These are phyloP conservation scores for Oncorhynchus nerka DNA, from an alignment of 2,113 vertebrate genomes.

Conservation along the genomic window DNA sequence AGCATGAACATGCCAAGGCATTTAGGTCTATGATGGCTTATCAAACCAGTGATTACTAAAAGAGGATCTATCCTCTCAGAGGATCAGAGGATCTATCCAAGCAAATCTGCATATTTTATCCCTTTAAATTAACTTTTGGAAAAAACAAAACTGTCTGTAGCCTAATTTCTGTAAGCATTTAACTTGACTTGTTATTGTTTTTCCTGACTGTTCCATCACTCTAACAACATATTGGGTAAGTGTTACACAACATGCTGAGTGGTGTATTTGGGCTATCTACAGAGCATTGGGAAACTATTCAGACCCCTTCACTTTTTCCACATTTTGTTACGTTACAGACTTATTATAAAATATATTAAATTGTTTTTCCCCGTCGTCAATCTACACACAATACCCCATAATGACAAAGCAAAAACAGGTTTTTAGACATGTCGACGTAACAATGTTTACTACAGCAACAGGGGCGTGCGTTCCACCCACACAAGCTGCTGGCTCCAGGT, in stretches of 20 bases:
- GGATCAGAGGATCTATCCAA: conserved; percentile 25
- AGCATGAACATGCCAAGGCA: background rate
- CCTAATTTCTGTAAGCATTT: conserved; percentile 41
- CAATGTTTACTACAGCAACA: too few species aligned
- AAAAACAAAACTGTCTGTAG: conserved; percentile 19
- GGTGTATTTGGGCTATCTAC: conserved; percentile 19
- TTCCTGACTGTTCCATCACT: conserved; percentile 31
- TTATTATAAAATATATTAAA: too few species aligned
- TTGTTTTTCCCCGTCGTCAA: too few species aligned
- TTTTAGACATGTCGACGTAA: too few species aligned
- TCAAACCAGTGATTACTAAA: conserved; percentile 26
- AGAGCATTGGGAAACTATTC: too few species aligned
- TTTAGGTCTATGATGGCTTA: background rate
- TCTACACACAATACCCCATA: too few species aligned
- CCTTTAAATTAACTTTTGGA: conserved; percentile 38
- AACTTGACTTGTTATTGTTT: conserved; percentile 57
- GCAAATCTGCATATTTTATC: conserved; percentile 40
- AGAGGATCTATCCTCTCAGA: conserved; percentile 21
- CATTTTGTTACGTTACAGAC: too few species aligned
- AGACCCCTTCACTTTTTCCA: too few species aligned
- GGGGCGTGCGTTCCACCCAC: too few species aligned
- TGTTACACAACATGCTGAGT: conserved; percentile 42
- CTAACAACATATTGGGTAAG: conserved; percentile 34
- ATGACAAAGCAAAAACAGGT: too few species aligned
- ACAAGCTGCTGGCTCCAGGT: too few species aligned